These are phyloP conservation scores for Telenomus remus DNA, from an alignment of 1,140 invertebrate species.

Conservation along the genomic window DNA sequence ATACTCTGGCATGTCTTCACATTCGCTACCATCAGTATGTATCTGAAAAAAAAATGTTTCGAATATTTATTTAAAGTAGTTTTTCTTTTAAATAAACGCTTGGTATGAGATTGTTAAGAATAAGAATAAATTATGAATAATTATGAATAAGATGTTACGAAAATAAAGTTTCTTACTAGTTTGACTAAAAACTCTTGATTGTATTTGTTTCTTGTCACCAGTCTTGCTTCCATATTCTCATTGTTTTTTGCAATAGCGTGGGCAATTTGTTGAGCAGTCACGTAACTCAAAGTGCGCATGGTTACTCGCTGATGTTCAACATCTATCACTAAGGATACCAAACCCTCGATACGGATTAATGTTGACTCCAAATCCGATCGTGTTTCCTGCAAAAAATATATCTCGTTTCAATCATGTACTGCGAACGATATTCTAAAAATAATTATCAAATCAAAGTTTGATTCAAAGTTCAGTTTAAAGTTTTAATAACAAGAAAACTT, in stretches of 20 bases:
- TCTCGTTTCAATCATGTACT: not conserved
- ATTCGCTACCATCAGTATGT: constrained; percentile 63
- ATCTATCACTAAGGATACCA: constrained; percentile 74
- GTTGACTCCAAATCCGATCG: constrained; percentile 70
- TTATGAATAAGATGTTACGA: too few relatives aligned
- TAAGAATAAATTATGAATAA: too few relatives aligned
- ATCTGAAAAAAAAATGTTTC: constrained; percentile 64
- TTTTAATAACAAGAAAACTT: too few relatives aligned
- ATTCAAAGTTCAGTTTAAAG: too few relatives aligned
- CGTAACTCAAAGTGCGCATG: constrained; percentile 71
- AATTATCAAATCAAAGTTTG: too few relatives aligned
- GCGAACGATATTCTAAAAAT: too few relatives aligned
- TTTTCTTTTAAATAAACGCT: too few relatives aligned
- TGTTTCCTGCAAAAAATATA: constrained; percentile 67
- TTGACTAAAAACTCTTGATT: constrained; percentile 74
- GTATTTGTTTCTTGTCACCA: constrained; percentile 74
- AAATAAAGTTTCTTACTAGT: constrained; percentile 16
- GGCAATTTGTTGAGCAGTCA: constrained; percentile 72
- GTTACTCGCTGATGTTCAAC: constrained; percentile 74
- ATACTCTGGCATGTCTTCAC: constrained; percentile 72
- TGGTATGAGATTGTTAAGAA: too few relatives aligned
- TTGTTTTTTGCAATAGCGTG: constrained; percentile 71
- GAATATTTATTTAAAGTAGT: too few relatives aligned
- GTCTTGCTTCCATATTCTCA: constrained; percentile 70
- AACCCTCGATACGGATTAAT: constrained; percentile 72